Percentiles rank a stretch among this genome's conserved stretches.
Conservation (phyloP, 2,113 vertebrate genomes). For the Lamprologus ornatipinnis region DNA sequence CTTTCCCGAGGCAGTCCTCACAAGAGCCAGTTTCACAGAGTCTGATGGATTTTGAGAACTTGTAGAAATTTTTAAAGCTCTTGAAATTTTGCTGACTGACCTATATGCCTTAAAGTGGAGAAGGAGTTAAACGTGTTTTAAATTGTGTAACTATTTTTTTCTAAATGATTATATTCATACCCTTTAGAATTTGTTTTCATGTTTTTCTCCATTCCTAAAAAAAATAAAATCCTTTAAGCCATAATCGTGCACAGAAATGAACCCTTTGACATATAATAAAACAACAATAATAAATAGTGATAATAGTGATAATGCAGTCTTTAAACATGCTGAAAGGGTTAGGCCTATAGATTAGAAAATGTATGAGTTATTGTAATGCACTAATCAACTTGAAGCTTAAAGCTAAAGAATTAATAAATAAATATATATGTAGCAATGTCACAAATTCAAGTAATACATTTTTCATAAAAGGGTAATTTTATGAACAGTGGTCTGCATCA, state of each 20-base stretch:
- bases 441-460: background rate
- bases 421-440: background rate
- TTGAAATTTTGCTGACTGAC: background rate
- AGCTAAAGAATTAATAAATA: background rate
- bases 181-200: background rate
- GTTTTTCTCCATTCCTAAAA: background rate
- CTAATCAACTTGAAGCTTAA: background rate
- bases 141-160: background rate
- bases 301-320: background rate
- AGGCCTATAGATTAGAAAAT: background rate
- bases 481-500: background rate
- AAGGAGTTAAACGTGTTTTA: background rate
- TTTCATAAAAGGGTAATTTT: background rate
- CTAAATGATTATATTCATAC: background rate
- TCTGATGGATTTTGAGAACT: background rate
- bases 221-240: background rate
- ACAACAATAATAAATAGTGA: background rate
- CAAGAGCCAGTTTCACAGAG: background rate
- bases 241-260: background rate
- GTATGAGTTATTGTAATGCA: background rate
- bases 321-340: background rate
- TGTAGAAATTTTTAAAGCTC: background rate
- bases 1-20: background rate
- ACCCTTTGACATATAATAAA: background rate
- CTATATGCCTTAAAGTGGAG: background rate